These are phyloP conservation scores for Ashinkailepas kermadecensis DNA, from an alignment of 2,888 invertebrate species.

Conservation along the genomic window DNA sequence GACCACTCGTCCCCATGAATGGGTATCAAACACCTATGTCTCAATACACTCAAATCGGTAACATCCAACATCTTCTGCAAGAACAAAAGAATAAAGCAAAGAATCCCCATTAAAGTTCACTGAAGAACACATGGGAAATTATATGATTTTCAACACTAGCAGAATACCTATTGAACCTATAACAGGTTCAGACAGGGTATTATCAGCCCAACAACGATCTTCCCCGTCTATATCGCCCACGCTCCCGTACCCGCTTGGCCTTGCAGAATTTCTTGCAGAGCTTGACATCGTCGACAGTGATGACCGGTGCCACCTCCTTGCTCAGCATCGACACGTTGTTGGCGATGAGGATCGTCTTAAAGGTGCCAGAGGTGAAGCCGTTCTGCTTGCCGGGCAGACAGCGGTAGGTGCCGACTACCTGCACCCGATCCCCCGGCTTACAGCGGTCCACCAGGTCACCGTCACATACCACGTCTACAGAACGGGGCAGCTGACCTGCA, in stretches of 20 bases:
- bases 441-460: slow-evolving; percentile 91
- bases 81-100: too few relatives aligned
- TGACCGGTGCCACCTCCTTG: slow-evolving; percentile 54
- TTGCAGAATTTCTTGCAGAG: slow-evolving; percentile 71
- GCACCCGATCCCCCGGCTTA: slow-evolving; percentile 96
- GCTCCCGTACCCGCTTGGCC: slow-evolving; percentile 36
- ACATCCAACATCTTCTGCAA: too few relatives aligned
- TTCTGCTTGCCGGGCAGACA: slow-evolving; percentile 90
- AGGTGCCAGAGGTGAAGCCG: slow-evolving; percentile 85
- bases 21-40: too few relatives aligned
- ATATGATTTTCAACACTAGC: too few relatives aligned
- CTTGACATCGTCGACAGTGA: slow-evolving; percentile 79
- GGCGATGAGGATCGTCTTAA: slow-evolving; percentile 84
- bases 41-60: too few relatives aligned
- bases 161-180: too few relatives aligned
- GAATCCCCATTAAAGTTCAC: too few relatives aligned
- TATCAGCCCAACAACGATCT: too few relatives aligned
- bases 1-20: too few relatives aligned
- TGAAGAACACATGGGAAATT: too few relatives aligned
- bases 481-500: slow-evolving; percentile 71
- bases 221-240: too few relatives aligned
- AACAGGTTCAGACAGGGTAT: too few relatives aligned
- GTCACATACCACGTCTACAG: slow-evolving; percentile 90
- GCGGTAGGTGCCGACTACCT: slow-evolving; percentile 75
- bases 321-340: slow-evolving; percentile 83